Evolutionary conservation across 2,888 invertebrate species (phyloP), one percentile per base, ranked within the genome.

Genomic region (Archips crataeganus): DNA sequence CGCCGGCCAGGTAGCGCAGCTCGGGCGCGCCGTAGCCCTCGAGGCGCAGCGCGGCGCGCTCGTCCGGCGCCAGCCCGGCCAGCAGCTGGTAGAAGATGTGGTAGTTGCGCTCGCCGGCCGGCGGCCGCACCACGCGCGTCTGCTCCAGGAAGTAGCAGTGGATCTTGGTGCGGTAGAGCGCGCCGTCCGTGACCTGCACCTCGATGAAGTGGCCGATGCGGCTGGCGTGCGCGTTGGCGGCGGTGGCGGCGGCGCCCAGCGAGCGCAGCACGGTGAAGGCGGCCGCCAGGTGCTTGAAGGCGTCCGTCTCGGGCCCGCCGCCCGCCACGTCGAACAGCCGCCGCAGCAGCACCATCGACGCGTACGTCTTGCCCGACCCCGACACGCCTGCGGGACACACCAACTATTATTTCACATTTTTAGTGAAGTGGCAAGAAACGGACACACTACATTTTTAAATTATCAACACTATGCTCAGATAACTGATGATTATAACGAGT

Each of bases 31-130:
- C 96, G 88, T 98, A 98, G 5, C 98, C 98, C 84, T 98, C 98
- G 77, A 99, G 94, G 87, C 98, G 98, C 45, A 99, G 95, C 92
- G 98, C 98, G 23, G 96, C 96, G 88, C 80, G 97, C 96, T 99
- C 99, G 79, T 99, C 98, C 70, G 96, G 94, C 60, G 97, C 96
- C 39, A 99, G 95, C 0, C 99, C 99, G 23, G 98, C 98, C 81
- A 99, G 94, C 92, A 99, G 97, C 95, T 99, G 98, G 94, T 99
- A 99, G 94, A 99, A 99, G 83, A 99, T 98, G 90, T 99, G 98
- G 92, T 98, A 99, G 94, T 99, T 99, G 88, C 98, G 98, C 93
- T 99, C 99, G 84, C 97, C 97, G 15, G 97, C 96, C 81, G 98
- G 95, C 34, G 98, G 98, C 51, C 97, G 95, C 79, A 98, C 98